Evolutionary conservation across 2,797 vertebrate species (phyloP).

Genomic region (Muraenolepis orangiensis): DNA sequence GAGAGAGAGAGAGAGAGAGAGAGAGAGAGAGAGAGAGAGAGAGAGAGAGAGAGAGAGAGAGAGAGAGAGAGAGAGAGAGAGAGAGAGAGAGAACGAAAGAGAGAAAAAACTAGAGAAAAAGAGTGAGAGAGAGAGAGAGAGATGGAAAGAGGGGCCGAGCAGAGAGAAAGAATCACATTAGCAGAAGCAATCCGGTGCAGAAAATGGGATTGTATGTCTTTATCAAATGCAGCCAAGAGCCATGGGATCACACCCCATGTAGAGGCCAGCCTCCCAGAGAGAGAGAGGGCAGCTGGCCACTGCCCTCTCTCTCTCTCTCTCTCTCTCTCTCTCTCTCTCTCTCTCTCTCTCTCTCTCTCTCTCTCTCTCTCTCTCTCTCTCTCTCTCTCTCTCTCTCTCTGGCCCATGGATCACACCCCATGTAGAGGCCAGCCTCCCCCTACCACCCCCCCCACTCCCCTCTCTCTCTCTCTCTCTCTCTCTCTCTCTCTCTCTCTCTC

Average conservation of each 20-base stretch:
- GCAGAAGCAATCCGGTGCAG: constrained; percentile 78
- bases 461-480: no score
- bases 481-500: no score
- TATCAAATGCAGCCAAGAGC: constrained; percentile 73
- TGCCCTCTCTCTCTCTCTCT: constrained; percentile 24
- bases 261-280: constrained; percentile 27
- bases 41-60: constrained; percentile 16
- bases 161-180: constrained; percentile 69
- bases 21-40: constrained; percentile 34
- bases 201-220: constrained; percentile 83
- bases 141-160: constrained; percentile 31
- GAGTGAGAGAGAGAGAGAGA: constrained; percentile 34
- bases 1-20: constrained; percentile 36
- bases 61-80: constrained; percentile 38
- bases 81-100: constrained; percentile 45
- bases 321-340: neutral
- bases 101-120: constrained; percentile 56
- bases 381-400: neutral
- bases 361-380: neutral
- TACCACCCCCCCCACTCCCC: no score
- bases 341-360: neutral
- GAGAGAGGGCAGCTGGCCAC: constrained; percentile 37
- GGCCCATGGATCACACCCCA: no score
- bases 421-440: no score
- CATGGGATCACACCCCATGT: constrained; percentile 51